Evolutionary conservation across 2,113 vertebrate genomes (phyloP), one percentile per base, ranked within the genome.

Genomic region (Phylloscopus trochilus): DNA sequence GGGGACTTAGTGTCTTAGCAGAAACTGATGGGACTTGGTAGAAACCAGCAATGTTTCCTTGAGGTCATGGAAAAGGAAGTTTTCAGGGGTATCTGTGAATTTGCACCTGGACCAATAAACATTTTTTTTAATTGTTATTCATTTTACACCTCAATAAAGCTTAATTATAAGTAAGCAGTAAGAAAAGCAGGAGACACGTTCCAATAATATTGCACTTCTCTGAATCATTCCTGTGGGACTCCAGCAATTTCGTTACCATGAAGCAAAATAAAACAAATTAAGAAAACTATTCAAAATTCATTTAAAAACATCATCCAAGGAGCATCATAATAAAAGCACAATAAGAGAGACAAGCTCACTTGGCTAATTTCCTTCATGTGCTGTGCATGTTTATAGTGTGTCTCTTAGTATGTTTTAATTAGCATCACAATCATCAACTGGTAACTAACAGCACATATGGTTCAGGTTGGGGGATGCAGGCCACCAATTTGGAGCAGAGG

Each of bases 151-250:
- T 98, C 97, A 97, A 98, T 98, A 98, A 98, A 98, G 97, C 98
- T 98, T 98, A 98, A 98, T 98, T 98, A 98, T 98, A 97, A 98
- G 96, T 97, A 97, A 97, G 96, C 98, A 98, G 97, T 96, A 97
- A 98, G 97, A 97, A 97, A 97, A 97, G 92, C 97, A 96, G 97
- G 97, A 98, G 96, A 97, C 96, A 93, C 53, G 91, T 94, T 98
- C 96, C 92, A 97, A 87, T 97, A 98, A 98, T 97, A 97, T 96
- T 96, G 86, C 93, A 87, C 85, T 97, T 96, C 97, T 97, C n/a
- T 5, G 56, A 97, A 98, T 97, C 96, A 98, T 98, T 97, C 98
- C 98, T 98, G 52, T 44, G 96, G 97, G 97, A 94, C 93, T 94
- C 94, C 82, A 62, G 81, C 90, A 80, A 97, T 97, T 95, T 95